These are phyloP conservation scores for Tethya wilhelma DNA, from an alignment of 37 sponge, comb jelly and placozoan species.

Conservation along the genomic window DNA sequence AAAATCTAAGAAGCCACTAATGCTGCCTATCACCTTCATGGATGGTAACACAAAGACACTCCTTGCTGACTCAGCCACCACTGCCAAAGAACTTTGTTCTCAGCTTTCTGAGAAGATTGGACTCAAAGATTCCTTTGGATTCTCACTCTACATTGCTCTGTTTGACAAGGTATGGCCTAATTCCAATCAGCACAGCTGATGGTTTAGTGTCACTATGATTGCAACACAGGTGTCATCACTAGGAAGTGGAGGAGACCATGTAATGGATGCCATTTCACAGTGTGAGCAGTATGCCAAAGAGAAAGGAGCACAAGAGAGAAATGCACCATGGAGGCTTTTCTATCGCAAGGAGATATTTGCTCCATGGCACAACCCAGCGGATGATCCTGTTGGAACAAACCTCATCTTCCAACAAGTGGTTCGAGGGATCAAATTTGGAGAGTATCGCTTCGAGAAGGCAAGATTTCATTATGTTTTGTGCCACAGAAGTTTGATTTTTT, in stretches of 20 bases:
- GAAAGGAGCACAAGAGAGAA: conserved; percentile 86
- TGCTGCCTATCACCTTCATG: conserved; percentile 98
- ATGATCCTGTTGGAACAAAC: conserved; percentile 90
- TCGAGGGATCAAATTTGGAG: conserved; percentile 94
- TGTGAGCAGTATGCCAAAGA: conserved; percentile 99
- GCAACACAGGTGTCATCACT: conserved; percentile 83
- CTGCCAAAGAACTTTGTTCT: conserved; percentile 89
- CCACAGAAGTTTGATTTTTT: no score
- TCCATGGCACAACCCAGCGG: conserved; percentile 90
- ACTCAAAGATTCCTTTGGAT: conserved; percentile 90
- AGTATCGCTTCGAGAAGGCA: conserved; percentile 92
- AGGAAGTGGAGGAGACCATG: conserved; percentile 95
- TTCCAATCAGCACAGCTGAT: no score
- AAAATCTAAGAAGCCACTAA: conserved; percentile 93
- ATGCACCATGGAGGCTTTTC: conserved; percentile 96
- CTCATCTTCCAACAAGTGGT: conserved; percentile 96
- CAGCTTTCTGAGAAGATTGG: conserved; percentile 92
- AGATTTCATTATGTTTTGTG: not conserved
- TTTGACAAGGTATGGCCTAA: conserved; percentile 97
- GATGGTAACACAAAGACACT: conserved; percentile 96
- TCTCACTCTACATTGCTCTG: conserved; percentile 94
- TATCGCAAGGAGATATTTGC: conserved; percentile 97
- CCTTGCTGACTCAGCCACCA: conserved; percentile 92
- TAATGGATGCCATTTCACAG: conserved; percentile 98
- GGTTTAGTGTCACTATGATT: no score